A percentile compares a stretch with the other conserved stretches of the same genome.
phyloP scores from a whole-genome alignment of 2,113 vertebrate species.

The Eudyptes chrysolophus region DNA sequence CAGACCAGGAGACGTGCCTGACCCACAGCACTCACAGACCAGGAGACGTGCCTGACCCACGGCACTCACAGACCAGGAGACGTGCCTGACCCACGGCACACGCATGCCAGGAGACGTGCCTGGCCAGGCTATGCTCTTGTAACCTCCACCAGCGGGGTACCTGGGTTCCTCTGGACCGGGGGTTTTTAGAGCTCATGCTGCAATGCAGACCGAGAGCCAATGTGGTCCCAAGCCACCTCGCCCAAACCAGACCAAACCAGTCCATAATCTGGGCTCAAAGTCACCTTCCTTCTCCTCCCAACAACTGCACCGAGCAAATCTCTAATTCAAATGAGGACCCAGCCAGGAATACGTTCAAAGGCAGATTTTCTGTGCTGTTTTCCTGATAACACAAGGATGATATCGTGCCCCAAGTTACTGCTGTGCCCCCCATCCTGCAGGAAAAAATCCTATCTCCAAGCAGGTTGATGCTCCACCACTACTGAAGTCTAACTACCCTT shows the following conservation, averaged over 20 bases:
- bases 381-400: conserved; percentile 4
- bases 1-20: background rate
- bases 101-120: background rate
- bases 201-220: background rate
- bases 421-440: background rate
- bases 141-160: accelerated
- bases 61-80: background rate
- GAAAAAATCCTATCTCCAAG: background rate
- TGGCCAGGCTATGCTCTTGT: accelerated
- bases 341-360: background rate
- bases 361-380: background rate
- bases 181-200: background rate
- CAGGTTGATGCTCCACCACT: background rate
- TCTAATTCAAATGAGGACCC: background rate
- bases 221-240: accelerated
- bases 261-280: background rate
- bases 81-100: background rate
- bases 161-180: accelerated
- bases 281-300: background rate
- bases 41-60: background rate
- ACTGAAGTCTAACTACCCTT: background rate
- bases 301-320: background rate
- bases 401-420: background rate
- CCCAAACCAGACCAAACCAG: background rate
- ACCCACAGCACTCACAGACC: background rate